Evolutionary conservation across 2,113 vertebrate genomes (phyloP).

Genomic region (Oenanthe oenanthe): DNA sequence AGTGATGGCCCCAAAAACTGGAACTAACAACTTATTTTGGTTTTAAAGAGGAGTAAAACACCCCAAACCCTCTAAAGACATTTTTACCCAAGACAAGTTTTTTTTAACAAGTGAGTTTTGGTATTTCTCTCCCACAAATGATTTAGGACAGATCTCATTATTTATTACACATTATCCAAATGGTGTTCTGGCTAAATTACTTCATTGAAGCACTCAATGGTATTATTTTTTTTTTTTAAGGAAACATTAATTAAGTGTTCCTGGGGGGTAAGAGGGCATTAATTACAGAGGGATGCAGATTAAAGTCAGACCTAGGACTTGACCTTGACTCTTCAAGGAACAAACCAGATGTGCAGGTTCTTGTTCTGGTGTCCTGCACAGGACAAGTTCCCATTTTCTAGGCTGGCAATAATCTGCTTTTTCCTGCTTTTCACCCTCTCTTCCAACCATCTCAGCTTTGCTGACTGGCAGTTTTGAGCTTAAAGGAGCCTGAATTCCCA

Average conservation of each 20-base stretch:
- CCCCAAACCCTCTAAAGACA: neutral
- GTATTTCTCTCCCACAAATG: neutral
- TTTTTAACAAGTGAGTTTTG: neutral
- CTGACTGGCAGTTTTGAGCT: neutral
- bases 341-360: neutral
- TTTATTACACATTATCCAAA: neutral
- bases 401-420: neutral
- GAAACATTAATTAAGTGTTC: neutral
- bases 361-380: neutral
- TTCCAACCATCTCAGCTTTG: neutral
- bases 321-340: neutral
- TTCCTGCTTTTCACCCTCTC: neutral
- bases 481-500: neutral
- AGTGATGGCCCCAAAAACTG: neutral
- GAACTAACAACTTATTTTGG: neutral
- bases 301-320: neutral
- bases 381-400: neutral
- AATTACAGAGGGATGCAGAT: neutral
- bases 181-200: neutral
- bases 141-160: neutral
- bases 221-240: neutral
- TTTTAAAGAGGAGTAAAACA: neutral
- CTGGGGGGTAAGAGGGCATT: neutral
- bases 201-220: neutral
- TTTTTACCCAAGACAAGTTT: neutral